These are phyloP conservation scores for Dryas iulia DNA, from an alignment of 1,140 invertebrate species.

Conservation along the genomic window DNA sequence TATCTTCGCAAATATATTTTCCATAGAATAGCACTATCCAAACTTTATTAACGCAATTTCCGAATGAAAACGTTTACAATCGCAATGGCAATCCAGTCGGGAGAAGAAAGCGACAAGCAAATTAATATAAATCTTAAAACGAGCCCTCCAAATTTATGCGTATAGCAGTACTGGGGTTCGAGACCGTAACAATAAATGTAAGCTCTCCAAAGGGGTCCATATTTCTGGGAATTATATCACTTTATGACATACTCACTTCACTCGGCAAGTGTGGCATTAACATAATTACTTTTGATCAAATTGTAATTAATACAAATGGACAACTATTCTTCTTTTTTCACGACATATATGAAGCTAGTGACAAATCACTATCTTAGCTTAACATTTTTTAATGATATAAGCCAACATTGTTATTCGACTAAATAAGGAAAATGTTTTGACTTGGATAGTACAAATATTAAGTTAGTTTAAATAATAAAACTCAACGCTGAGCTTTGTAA, in stretches of 20 bases:
- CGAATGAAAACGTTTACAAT: not conserved
- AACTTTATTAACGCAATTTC: not conserved
- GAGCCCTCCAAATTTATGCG: slow-evolving; percentile 19
- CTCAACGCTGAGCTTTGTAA: no score
- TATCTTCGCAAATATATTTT: not conserved
- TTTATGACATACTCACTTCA: slow-evolving; percentile 11
- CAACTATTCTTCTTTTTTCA: no score
- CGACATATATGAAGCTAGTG: no score
- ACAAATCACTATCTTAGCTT: no score
- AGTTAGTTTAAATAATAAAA: no score
- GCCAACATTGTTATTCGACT: no score
- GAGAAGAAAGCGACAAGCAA: slow-evolving; percentile 2
- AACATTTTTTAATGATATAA: no score
- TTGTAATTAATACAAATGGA: not conserved
- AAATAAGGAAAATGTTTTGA: no score
- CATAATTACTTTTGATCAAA: not conserved
- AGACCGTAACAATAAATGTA: slow-evolving; percentile 15
- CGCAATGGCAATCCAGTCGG: not conserved
- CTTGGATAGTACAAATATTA: no score
- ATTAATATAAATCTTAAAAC: slow-evolving; percentile 22
- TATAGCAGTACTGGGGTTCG: slow-evolving; percentile 14
- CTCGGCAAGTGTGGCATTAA: not conserved
- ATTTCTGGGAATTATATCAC: slow-evolving; percentile 14
- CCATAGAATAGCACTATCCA: not conserved
- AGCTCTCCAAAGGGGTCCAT: slow-evolving; percentile 10